A percentile compares a stretch with the other conserved stretches of the same genome.
phyloP scores from a whole-genome alignment of 2,113 vertebrate species.

The Callopanchax toddi region DNA sequence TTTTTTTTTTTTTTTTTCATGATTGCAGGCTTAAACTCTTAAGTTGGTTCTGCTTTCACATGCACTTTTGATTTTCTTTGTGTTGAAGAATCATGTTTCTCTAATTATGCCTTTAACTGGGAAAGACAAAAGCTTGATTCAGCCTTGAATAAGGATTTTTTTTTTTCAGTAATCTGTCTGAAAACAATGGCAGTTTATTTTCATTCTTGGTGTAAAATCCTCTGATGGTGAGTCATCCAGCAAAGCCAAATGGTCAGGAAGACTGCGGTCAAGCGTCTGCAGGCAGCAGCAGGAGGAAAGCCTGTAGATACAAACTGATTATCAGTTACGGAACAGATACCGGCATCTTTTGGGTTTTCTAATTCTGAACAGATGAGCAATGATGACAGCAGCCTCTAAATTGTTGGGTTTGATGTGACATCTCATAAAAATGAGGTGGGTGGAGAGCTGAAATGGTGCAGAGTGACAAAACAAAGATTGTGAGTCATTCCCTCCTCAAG shows the following conservation, averaged over 20 bases:
- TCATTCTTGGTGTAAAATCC: conserved; percentile 62
- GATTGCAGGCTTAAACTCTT: conserved; percentile 25
- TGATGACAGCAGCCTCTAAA: neutral
- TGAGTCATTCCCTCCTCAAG: conserved; percentile 28
- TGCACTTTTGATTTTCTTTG: too few species aligned
- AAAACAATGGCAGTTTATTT: conserved; percentile 71
- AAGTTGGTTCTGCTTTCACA: too few species aligned
- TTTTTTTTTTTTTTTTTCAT: conserved; percentile 35
- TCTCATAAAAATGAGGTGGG: conserved; percentile 33
- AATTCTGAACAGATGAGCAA: too few species aligned
- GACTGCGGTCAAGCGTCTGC: conserved; percentile 60
- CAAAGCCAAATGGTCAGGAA: conserved; percentile 43
- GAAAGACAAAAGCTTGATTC: conserved; percentile 56
- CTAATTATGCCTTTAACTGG: conserved; percentile 36
- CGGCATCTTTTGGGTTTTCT: neutral
- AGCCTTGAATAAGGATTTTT: conserved; percentile 32
- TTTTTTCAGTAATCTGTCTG: conserved; percentile 48
- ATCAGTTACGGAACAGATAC: too few species aligned
- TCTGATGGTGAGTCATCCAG: conserved; percentile 65
- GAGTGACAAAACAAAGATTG: conserved; percentile 19
- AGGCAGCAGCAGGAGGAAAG: conserved; percentile 24
- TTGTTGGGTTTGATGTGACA: conserved; percentile 18
- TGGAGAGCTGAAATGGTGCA: conserved; percentile 17
- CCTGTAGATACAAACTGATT: conserved; percentile 19
- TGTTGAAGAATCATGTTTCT: conserved; percentile 30